Evolutionary conservation across 2,113 vertebrate genomes (phyloP).

Genomic region (Arvicanthis niloticus): DNA sequence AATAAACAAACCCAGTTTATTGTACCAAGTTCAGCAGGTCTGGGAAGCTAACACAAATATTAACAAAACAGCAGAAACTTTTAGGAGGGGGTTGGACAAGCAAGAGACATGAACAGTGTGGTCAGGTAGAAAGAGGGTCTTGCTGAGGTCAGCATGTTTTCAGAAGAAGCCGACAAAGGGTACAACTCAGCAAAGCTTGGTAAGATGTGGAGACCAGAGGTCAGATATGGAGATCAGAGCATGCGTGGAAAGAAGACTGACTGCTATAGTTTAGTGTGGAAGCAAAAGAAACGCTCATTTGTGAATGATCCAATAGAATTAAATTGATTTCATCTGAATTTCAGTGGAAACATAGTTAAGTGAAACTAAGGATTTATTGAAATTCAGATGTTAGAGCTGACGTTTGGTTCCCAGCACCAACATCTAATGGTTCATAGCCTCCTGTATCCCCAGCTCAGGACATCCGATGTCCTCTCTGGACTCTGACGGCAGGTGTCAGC

Average conservation of each 20-base stretch:
- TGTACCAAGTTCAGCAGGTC: not conserved
- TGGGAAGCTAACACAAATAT: not conserved
- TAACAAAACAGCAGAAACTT: not conserved
- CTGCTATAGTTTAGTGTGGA: not conserved
- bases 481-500: not conserved
- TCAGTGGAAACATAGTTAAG: not conserved
- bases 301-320: not conserved
- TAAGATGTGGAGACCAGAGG: not conserved
- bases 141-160: not conserved
- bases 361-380: not conserved
- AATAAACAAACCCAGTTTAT: not conserved
- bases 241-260: not conserved
- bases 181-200: not conserved
- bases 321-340: constrained; percentile 18
- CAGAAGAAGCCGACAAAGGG: not conserved
- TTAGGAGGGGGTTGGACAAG: not conserved
- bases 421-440: too few species aligned
- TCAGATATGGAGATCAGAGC: not conserved
- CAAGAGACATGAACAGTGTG: not conserved
- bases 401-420: not conserved
- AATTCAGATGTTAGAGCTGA: not conserved
- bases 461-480: too few species aligned
- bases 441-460: too few species aligned
- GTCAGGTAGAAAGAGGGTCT: not conserved
- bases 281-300: not conserved